Evolutionary conservation across 2,888 invertebrate species (phyloP).

Genomic region (Drosophila colorata): DNA sequence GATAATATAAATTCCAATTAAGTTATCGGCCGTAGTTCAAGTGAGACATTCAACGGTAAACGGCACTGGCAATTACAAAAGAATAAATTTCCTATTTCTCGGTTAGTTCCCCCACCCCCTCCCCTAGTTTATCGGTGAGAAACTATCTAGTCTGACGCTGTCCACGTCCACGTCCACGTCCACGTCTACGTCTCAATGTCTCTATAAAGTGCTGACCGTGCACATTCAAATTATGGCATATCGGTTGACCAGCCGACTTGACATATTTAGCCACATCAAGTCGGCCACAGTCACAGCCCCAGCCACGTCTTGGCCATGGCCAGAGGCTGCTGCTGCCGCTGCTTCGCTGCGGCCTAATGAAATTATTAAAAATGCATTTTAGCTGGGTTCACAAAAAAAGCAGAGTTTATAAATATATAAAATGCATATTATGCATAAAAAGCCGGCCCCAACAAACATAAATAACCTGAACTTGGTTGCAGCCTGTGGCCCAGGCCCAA

Average conservation of each 20-base stretch:
- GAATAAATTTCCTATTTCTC: constrained; percentile 69
- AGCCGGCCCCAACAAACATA: constrained; percentile 53
- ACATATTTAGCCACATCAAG: constrained; percentile 32
- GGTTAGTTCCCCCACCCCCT: background rate
- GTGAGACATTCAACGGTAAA: constrained; percentile 73
- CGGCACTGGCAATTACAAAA: constrained; percentile 75
- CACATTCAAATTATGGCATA: constrained; percentile 78
- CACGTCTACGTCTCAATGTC: constrained; percentile 41
- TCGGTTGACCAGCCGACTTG: constrained; percentile 61
- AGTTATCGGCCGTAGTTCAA: constrained; percentile 54
- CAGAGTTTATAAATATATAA: constrained; percentile 18
- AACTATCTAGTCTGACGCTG: constrained; percentile 49
- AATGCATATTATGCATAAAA: constrained; percentile 60
- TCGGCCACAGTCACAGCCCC: constrained; percentile 2
- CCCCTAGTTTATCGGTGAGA: constrained; percentile 61
- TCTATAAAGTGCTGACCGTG: constrained; percentile 64
- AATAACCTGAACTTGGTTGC: constrained; percentile 50
- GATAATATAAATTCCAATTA: constrained; percentile 82
- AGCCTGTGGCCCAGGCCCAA: background rate
- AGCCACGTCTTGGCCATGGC: constrained; percentile 11
- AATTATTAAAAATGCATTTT: constrained; percentile 80
- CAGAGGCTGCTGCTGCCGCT: constrained; percentile 9
- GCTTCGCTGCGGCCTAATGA: constrained; percentile 72
- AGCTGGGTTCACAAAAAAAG: constrained; percentile 38
- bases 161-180: constrained; percentile 2